Conservation (phyloP, 1,140 invertebrate genomes). For the Nasonia longicornis region DNA sequence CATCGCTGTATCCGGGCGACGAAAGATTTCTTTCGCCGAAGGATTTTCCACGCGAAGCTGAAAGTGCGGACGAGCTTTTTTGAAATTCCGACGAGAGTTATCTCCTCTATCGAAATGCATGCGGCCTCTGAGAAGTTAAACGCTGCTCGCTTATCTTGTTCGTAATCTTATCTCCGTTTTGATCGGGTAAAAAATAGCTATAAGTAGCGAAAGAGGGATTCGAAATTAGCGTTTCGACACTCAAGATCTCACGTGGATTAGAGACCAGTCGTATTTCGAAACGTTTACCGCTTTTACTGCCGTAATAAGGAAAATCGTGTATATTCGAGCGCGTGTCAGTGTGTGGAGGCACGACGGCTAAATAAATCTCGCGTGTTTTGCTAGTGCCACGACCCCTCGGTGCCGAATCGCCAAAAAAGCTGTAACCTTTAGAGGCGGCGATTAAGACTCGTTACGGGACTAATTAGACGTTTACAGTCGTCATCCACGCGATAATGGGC, state of each 20-base stretch:
- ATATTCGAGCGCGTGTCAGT: too few relatives aligned
- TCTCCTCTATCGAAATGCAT: not conserved
- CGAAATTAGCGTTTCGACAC: not conserved
- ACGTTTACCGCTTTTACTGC: too few relatives aligned
- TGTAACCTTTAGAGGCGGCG: not conserved
- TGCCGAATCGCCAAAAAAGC: not conserved
- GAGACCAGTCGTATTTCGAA: too few relatives aligned
- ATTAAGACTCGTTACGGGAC: conserved; percentile 17
- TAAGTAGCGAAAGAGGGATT: not conserved
- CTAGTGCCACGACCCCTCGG: not conserved
- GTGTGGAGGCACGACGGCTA: too few relatives aligned
- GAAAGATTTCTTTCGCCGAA: conserved; percentile 22
- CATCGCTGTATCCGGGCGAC: not conserved
- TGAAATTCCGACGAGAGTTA: not conserved
- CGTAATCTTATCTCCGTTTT: not conserved
- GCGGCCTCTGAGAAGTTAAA: not conserved
- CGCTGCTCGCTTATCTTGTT: not conserved
- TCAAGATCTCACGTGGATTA: not conserved
- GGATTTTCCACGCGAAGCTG: not conserved
- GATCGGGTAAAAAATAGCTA: not conserved
- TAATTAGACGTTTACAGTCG: conserved; percentile 15
- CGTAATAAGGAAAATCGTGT: too few relatives aligned
- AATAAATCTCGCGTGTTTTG: not conserved
- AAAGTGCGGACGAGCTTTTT: not conserved
- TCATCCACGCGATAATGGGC: not conserved